A percentile compares a stretch with the other conserved stretches of the same genome.
These are phyloP conservation scores for Pogonomyrmex barbatus DNA, from an alignment of 1,140 invertebrate species.

Conservation along the genomic window DNA sequence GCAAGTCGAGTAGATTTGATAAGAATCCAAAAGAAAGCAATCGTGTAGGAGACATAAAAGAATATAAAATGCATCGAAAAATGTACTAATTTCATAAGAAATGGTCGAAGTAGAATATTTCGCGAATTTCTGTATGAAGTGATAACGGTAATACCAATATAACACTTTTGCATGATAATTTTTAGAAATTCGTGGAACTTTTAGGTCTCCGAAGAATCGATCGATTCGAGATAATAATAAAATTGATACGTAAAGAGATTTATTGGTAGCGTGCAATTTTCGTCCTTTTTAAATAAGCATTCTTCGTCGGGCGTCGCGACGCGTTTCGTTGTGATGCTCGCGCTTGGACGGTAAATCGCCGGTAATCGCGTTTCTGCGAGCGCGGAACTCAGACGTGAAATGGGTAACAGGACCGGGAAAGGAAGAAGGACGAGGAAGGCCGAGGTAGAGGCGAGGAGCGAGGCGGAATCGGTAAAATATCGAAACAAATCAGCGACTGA, in stretches of 20 bases:
- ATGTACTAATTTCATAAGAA: neutral
- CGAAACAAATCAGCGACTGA: conserved; percentile 86
- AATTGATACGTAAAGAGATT: neutral
- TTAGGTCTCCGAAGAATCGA: neutral
- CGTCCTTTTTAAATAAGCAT: conserved; percentile 27
- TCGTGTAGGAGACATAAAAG: neutral
- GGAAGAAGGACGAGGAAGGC: conserved; percentile 16
- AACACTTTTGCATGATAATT: neutral
- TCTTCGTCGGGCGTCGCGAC: conserved; percentile 26
- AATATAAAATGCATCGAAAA: neutral
- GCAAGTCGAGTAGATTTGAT: neutral
- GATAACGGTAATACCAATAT: neutral
- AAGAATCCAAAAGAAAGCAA: conserved; percentile 13
- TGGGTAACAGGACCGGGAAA: conserved; percentile 23
- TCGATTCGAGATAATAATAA: conserved; percentile 1
- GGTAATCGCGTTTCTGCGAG: conserved; percentile 57
- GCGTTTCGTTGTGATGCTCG: conserved; percentile 26
- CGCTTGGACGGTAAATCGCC: conserved; percentile 46
- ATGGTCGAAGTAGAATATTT: neutral
- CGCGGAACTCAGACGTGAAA: conserved; percentile 52
- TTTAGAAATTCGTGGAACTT: neutral
- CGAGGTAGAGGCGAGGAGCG: conserved; percentile 66
- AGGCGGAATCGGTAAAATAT: conserved; percentile 84
- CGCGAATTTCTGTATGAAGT: neutral
- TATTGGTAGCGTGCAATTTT: neutral